A percentile compares a stretch with the other conserved stretches of the same genome.
phyloP scores from a whole-genome alignment of 2,888 invertebrate genomes.

The Abscondita cerata region DNA sequence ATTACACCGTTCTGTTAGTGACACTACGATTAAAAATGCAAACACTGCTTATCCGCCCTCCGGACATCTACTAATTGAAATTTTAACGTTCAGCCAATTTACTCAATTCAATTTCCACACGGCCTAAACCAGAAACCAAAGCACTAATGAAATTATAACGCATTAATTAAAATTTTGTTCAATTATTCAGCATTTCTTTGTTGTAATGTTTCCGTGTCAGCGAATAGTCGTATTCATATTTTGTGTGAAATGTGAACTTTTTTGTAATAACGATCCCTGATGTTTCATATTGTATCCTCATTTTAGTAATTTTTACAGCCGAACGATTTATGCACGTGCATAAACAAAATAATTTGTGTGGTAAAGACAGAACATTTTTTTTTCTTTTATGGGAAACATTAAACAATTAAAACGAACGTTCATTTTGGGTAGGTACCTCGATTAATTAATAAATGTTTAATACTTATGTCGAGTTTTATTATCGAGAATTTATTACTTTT shows the following conservation, averaged over 20 bases:
- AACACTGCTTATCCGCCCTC: slow-evolving; percentile 41
- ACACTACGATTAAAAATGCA: slow-evolving; percentile 56
- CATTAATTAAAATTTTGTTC: slow-evolving; percentile 59
- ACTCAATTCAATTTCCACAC: slow-evolving; percentile 50
- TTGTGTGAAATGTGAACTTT: slow-evolving; percentile 25
- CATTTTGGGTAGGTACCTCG: too few species aligned
- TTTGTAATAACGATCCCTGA: slow-evolving; percentile 13
- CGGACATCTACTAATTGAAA: slow-evolving; percentile 54
- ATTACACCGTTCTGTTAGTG: slow-evolving; percentile 52
- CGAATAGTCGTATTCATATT: slow-evolving; percentile 34
- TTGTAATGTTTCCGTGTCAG: slow-evolving; percentile 41
- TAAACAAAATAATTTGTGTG: neutral
- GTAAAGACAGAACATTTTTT: too few species aligned
- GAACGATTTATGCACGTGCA: slow-evolving; percentile 1
- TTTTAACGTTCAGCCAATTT: slow-evolving; percentile 50
- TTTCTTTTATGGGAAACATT: too few species aligned
- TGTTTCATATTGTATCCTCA: slow-evolving; percentile 21
- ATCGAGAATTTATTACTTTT: too few species aligned
- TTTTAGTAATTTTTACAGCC: slow-evolving; percentile 23
- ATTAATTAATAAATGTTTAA: too few species aligned
- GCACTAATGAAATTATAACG: slow-evolving; percentile 56
- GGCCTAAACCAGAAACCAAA: slow-evolving; percentile 44
- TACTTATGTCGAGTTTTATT: too few species aligned
- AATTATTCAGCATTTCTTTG: slow-evolving; percentile 50
- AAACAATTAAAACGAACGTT: too few species aligned